Base-by-base conservation (phyloP, 2,113 vertebrate genomes). In the Meleagris gallopavo region DNA sequence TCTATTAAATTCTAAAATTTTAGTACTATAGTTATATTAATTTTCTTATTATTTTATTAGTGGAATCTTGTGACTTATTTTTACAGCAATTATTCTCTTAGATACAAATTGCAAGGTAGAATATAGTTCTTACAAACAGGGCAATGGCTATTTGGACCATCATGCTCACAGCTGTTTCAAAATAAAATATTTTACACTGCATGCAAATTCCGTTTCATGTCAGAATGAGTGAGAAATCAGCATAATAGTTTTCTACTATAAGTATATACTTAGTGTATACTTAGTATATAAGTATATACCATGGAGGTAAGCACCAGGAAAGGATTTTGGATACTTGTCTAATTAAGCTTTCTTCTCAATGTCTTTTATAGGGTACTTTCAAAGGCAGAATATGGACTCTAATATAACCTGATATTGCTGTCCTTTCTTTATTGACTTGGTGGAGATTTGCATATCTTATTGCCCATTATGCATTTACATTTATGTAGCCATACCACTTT, bases 171-270 rank as follows among this genome's bases (percentile, higher is more conserved):
- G 41, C 50, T 94, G 38, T 91, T 95, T 67, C 77, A 92, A 62
- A 92, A 93, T 81, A 38, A 94, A 64, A 20, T 87, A 62, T 34
- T 95, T 77, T 91, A 52, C 52, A 89, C 24, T 81, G 58, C 74
- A 17, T 66, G 61, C 83, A 90, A 83, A n/a, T 89, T 83, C 65
- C 88, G 89, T 72, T 86, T 83, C 95, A 41, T 67, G 27, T 20
- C 79, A 89, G 54, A 48, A 83, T 58, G 27, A 62, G 70, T 29
- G 71, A 85, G 77, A 95, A 87, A 22, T 48, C 62, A 81, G 45
- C 50, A 74, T 30, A 66, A 38, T 40, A 70, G 80, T 71, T 95
- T 91, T 76, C 62, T 94, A 5, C 67, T 89, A 43, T 25, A 75
- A 50, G 27, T 46, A 32, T 36, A 38, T 45, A 14, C n/a, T n/a